Evolutionary conservation across 1,140 invertebrate species (phyloP), one percentile per base, ranked within the genome.

Genomic region (Mactra quadrangularis): DNA sequence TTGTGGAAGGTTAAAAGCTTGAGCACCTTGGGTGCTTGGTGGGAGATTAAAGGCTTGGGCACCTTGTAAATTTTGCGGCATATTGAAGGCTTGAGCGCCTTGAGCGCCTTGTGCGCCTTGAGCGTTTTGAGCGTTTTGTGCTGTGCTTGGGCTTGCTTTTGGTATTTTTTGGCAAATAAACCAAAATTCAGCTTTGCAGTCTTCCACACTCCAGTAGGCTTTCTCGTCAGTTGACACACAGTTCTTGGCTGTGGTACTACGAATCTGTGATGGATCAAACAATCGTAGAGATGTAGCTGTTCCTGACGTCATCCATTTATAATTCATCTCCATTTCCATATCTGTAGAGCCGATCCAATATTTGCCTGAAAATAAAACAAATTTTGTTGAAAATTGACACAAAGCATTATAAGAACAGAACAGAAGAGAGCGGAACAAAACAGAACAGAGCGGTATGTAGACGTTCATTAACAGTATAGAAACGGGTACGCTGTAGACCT

Each of bases 311-410:
- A 62, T 60, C 72, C 72, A 75, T 45, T 1, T 75, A 41, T 45
- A 75, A n/a, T 3, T 27, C 35, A 3, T 62, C 22, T 75, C 72
- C 22, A 11, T 19, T 45, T 75, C 72, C 3, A 62, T 50, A 55
- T 75, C 55, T n/a, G 72, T 45, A 17, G 57, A 52, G 25, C 72
- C 72, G 19, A 75, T 75, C 72, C 72, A 75, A 35, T 75, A 75
- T 60, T 75, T 75, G 2, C 72, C 72, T 75, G 38, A 13, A 60
- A 45, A n/a, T n/a, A n/a, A n/a, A n/a, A n/a, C n/a, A n/a, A n/a
- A n/a, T n/a, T n/a, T n/a, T n/a, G n/a, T n/a, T n/a, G n/a, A n/a
- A n/a, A n/a, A 17, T 13, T 33, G 50, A 27, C 31, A 35, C 27
- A 33, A 7, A 35, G 31, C 31, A 7, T 29, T n/a, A 9, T 27